These are phyloP conservation scores for Brevimyrus niger DNA, from an alignment of 2,113 vertebrate genomes.

Conservation along the genomic window DNA sequence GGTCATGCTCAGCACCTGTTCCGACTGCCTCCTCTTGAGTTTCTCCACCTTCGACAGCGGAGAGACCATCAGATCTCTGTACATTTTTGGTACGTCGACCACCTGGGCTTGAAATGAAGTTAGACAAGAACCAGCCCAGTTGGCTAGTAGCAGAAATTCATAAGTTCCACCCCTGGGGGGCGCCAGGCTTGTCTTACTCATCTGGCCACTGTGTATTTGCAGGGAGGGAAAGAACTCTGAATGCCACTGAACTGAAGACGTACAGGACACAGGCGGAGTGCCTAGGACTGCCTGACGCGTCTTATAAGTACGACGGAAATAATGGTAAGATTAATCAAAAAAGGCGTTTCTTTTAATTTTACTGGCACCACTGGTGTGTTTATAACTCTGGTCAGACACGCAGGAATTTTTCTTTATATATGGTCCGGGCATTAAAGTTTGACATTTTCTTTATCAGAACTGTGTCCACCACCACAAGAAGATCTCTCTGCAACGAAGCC, in stretches of 20 bases:
- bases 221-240: background rate
- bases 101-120: background rate
- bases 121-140: background rate
- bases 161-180: background rate
- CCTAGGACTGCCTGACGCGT: background rate
- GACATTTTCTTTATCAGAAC: background rate
- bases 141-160: background rate
- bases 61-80: background rate
- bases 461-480: background rate
- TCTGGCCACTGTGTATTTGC: background rate
- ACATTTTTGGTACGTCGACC: background rate
- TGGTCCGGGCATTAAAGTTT: background rate
- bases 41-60: background rate
- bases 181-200: background rate
- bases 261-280: background rate
- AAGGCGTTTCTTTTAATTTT: background rate
- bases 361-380: background rate
- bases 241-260: background rate
- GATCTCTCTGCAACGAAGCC: background rate
- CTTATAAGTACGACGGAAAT: background rate
- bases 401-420: background rate
- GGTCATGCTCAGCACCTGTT: background rate
- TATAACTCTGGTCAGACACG: background rate
- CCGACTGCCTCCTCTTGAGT: background rate
- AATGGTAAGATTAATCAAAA: background rate